A percentile compares a stretch with the other conserved stretches of the same genome.
These are phyloP conservation scores for Calonectris borealis DNA, from an alignment of 2,113 vertebrate genomes.

Conservation along the genomic window DNA sequence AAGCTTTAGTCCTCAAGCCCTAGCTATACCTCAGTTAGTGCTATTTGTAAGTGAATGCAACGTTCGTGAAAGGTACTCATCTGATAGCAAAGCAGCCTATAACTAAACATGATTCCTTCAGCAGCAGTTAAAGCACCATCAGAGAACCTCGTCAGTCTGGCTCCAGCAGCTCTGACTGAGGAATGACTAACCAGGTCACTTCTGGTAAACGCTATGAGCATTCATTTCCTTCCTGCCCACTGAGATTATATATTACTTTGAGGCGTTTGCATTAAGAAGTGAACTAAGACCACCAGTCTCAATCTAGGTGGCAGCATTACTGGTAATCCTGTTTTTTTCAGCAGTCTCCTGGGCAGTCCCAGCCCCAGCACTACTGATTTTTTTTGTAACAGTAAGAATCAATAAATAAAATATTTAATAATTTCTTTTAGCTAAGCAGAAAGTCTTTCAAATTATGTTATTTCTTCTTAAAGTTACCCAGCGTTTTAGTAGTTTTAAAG, in stretches of 20 bases:
- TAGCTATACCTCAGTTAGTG: not conserved
- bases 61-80: not conserved
- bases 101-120: not conserved
- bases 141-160: not conserved
- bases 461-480: slow-evolving; percentile 1
- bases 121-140: not conserved
- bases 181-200: not conserved
- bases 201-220: not conserved
- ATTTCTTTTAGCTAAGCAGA: not conserved
- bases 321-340: not conserved
- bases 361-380: not conserved
- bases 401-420: not conserved
- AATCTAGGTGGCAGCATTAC: not conserved
- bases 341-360: not conserved
- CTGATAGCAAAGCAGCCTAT: not conserved
- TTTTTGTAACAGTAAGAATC: not conserved
- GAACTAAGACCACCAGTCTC: not conserved
- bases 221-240: not conserved
- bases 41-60: not conserved
- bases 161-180: not conserved
- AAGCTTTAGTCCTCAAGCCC: not conserved
- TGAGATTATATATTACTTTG: not conserved
- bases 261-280: not conserved
- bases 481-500: not conserved
- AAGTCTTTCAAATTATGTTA: not conserved